A percentile compares a stretch with the other conserved stretches of the same genome.
Conservation (phyloP, 2,888 invertebrate genomes). For the Trichogramma evanescens region DNA sequence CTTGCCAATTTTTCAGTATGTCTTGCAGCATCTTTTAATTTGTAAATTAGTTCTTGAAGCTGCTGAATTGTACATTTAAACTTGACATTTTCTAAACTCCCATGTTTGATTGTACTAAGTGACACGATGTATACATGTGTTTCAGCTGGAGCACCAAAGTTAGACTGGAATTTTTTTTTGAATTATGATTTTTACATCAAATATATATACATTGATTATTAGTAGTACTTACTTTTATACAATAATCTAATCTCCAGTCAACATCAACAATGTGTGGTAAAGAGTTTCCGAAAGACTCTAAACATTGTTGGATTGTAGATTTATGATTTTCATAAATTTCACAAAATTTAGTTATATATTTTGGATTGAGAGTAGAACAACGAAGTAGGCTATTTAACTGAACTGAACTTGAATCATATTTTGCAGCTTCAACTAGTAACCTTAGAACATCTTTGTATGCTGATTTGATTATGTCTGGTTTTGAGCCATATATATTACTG, state of each 20-base stretch:
- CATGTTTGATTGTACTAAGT: conserved; percentile 32
- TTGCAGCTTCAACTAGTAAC: conserved; percentile 37
- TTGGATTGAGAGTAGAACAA: conserved; percentile 27
- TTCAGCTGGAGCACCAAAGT: conserved; percentile 29
- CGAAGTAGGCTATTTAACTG: conserved; percentile 30
- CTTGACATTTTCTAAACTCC: conserved; percentile 48
- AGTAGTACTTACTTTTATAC: conserved; percentile 36
- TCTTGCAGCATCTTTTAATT: conserved; percentile 58
- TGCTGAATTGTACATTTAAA: conserved; percentile 60
- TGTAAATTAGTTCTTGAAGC: conserved; percentile 61
- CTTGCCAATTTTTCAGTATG: conserved; percentile 54
- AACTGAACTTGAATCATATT: conserved; percentile 33
- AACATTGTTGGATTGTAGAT: conserved; percentile 29
- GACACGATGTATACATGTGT: conserved; percentile 33
- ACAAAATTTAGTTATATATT: conserved; percentile 34
- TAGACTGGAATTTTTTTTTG: conserved; percentile 28
- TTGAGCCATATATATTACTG: conserved; percentile 31
- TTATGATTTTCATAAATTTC: conserved; percentile 31
- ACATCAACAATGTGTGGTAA: conserved; percentile 41
- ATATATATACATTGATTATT: not conserved
- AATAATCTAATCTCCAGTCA: conserved; percentile 44
- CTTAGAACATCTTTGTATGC: conserved; percentile 35
- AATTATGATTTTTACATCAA: not conserved
- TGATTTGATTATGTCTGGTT: conserved; percentile 33
- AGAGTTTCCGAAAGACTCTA: conserved; percentile 37